Base-by-base conservation (phyloP, 2,113 vertebrate genomes). In the Aphelocoma coerulescens region DNA sequence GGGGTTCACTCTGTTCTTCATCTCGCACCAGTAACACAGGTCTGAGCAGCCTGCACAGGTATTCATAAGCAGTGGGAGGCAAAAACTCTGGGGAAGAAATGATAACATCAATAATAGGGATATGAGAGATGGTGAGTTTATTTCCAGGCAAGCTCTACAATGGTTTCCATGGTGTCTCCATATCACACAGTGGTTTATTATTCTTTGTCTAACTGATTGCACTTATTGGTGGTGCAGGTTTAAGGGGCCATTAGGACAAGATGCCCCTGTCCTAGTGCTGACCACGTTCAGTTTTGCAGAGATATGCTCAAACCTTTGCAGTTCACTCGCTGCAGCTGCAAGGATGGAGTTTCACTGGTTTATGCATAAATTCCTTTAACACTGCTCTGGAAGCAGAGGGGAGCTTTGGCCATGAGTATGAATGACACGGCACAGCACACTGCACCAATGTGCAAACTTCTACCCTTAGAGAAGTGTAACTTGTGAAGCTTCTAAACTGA, bases 221-320 rank as follows among this genome's bases (percentile, higher is more conserved):
- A 19, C 3, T 32, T 23, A 2, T 3, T 48, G 71, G 26, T 75
- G n/a, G 30, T 24, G 21, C 48, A 55, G 69, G 20, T 17, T 87
- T 39, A 39, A 49, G 55, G 2, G 8, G 28, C 39, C 27, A 1
- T 26, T 16, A 37, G n/a, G 51, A 58, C 26, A 41, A 48, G 33
- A 16, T 51, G 17, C 8, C 8, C 9, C 8, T 52, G 3, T 4
- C 32, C 32, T 39, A 3, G 35, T 8, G 19, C 58, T 69, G 74
- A 21, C 23, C 14, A 3, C 1, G 2, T 14, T 54, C 37, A 43
- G 19, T 11, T 23, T n/a, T 2, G 0, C 7, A 7, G 2, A 32
- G 19, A 28, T 16, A 7, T 8, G 0, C 39, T 55, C 23, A 30
- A 3, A 22, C 4, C 21, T 22, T 4, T 26, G 62, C 59, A 77